Evolutionary conservation across 2,888 invertebrate species (phyloP), one percentile per base, ranked within the genome.

Genomic region (Drosophila greeni): DNA sequence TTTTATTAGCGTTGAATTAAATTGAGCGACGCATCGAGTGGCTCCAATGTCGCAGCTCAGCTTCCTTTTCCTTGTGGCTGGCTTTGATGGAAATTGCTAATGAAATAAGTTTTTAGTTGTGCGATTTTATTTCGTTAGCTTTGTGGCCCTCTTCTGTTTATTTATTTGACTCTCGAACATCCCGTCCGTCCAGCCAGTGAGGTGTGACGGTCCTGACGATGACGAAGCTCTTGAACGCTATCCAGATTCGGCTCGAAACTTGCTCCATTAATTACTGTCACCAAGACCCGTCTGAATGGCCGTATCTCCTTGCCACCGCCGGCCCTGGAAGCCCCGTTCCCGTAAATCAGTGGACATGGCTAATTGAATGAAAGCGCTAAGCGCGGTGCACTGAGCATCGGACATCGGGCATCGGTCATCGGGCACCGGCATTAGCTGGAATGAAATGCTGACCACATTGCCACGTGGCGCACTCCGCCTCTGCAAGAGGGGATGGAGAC

Each of bases 1-100:
- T 81, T 81, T 81, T 81, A 83, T 83, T 85, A 74, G 75, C 81
- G 83, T 82, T 72, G 81, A 83, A 85, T 83, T 75, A 75, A 82
- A 82, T 83, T 85, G 83, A 83, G 77, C 72, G 62, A 51, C 70
- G 64, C 77, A 76, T 61, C 64, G 47, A 48, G 60, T 43, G 57
- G 59, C 24, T 24, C 36, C 37, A 48, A 20, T 40, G 26, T 47
- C 45, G 29, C 37, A 24, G 48, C 45, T 20, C 45, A 31, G 31
- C 45, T 31, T 47, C 45, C 45, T 3, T 31, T 37, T 52, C 51
- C 60, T 69, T 66, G 56, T 59, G 66, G 68, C 53, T 61, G 56
- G 48, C 55, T 69, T 72, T 82, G 82, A 79, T 83, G 77, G 64
- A 74, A 83, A 77, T 81, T 77, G 75, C 81, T 85, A 82, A 82